Percentiles rank a stretch among this genome's conserved stretches.
Conservation (phyloP, 2,888 invertebrate genomes). For the Sthenelais limicola region DNA sequence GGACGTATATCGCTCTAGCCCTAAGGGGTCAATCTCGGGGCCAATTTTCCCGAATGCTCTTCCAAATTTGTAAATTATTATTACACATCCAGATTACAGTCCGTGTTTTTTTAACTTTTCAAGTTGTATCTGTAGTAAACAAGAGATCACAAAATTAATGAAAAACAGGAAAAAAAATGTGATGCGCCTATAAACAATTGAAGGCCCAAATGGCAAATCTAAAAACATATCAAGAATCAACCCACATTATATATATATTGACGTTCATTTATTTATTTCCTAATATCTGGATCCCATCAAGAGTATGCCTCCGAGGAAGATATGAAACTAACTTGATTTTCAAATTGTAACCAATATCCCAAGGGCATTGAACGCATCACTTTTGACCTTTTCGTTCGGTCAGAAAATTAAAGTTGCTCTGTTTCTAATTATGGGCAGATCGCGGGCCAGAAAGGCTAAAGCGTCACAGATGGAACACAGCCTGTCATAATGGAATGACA, state of each 20-base stretch:
- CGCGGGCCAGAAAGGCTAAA: background rate
- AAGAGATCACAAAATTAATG: too few relatives aligned
- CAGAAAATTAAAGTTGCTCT: constrained; percentile 17
- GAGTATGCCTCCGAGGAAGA: background rate
- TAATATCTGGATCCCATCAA: constrained; percentile 32
- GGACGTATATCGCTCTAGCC: too few relatives aligned
- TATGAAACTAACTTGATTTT: constrained; percentile 19
- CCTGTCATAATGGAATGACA: constrained; percentile 23
- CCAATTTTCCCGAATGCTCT: background rate
- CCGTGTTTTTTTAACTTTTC: too few relatives aligned
- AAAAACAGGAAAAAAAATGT: too few relatives aligned
- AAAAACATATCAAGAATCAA: too few relatives aligned
- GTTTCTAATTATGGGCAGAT: constrained; percentile 26
- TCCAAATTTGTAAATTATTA: background rate
- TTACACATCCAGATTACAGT: too few relatives aligned
- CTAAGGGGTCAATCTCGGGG: too few relatives aligned
- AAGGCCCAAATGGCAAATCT: too few relatives aligned
- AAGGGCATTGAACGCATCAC: background rate
- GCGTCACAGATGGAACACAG: constrained; percentile 8
- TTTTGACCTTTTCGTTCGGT: constrained; percentile 20
- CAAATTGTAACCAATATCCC: constrained; percentile 20
- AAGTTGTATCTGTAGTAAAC: too few relatives aligned
- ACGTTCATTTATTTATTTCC: too few relatives aligned
- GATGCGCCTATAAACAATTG: too few relatives aligned
- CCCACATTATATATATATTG: too few relatives aligned